Conservation (phyloP, 2,888 invertebrate genomes). For the Listrodromus nycthemerus region DNA sequence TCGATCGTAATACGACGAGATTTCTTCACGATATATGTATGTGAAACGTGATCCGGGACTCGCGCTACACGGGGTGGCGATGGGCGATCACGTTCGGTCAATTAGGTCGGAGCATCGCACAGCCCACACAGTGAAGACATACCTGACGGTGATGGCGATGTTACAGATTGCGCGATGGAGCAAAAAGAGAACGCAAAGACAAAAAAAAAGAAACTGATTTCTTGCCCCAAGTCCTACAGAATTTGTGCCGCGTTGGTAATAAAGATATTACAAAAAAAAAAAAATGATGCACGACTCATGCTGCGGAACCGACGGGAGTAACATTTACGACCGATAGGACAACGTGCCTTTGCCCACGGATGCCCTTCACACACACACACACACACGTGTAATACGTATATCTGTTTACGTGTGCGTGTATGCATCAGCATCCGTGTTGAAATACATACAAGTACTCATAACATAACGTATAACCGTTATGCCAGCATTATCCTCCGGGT, state of each 20-base stretch:
- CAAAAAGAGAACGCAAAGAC: conserved; percentile 10
- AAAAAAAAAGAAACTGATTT: conserved; percentile 29
- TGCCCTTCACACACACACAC: conserved; percentile 9
- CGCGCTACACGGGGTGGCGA: conserved; percentile 13
- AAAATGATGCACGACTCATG: conserved; percentile 58
- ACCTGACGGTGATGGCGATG: conserved; percentile 21
- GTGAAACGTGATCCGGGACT: background rate
- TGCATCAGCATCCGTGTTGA: conserved; percentile 17
- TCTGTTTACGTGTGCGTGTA: conserved; percentile 27
- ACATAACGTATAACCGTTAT: conserved; percentile 51
- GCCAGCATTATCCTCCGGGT: conserved; percentile 40
- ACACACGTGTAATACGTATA: background rate
- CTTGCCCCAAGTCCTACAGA: conserved; percentile 25
- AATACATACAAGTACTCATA: conserved; percentile 15
- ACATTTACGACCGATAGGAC: conserved; percentile 54
- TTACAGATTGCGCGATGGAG: conserved; percentile 16
- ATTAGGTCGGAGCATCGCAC: conserved; percentile 37
- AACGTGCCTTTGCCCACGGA: conserved; percentile 49
- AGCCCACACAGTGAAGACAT: conserved; percentile 21
- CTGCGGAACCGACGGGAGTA: conserved; percentile 52
- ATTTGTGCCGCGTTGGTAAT: conserved; percentile 47
- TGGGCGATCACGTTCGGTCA: conserved; percentile 42
- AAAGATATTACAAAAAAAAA: conserved; percentile 55
- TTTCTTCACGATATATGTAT: conserved; percentile 12
- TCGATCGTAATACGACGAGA: conserved; percentile 14